These are phyloP conservation scores for Dipodomys stephensi DNA, from an alignment of 2,113 vertebrate genomes.

Conservation along the genomic window DNA sequence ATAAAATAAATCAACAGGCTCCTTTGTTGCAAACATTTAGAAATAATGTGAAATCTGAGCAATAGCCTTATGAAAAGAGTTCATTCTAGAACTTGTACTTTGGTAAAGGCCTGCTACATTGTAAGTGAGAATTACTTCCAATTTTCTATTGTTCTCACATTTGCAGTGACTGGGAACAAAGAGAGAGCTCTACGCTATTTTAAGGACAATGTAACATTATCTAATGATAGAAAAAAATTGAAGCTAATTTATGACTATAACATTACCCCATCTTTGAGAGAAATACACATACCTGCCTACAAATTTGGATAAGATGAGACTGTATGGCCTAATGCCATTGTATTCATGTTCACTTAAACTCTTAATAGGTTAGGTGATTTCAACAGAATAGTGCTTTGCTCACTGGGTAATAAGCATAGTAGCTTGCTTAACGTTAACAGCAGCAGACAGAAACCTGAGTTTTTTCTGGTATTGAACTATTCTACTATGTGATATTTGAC, in stretches of 20 bases:
- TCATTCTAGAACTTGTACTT: neutral
- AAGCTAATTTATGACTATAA: neutral
- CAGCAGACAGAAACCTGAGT: conserved; percentile 59
- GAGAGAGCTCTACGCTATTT: neutral
- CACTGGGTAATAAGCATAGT: neutral
- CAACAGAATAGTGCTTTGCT: neutral
- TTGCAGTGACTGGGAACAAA: conserved; percentile 3
- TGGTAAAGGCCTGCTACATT: neutral
- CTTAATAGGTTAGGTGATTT: conserved; percentile 24
- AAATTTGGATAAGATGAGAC: neutral
- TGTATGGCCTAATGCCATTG: neutral
- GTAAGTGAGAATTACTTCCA: neutral
- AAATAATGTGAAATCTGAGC: conserved; percentile 15
- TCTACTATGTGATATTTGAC: conserved; percentile 74
- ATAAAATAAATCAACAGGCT: neutral
- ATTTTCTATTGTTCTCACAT: conserved; percentile 31
- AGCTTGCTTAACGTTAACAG: conserved; percentile 46
- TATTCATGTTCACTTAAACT: conserved; percentile 21
- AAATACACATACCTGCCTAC: neutral
- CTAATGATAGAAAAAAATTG: neutral
- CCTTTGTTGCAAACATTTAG: neutral
- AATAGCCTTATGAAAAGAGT: conserved; percentile 25
- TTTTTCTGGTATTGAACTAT: conserved; percentile 57
- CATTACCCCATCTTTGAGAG: conserved; percentile 22
- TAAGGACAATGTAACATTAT: neutral